Evolutionary conservation across 2,888 invertebrate genomes (phyloP).

Genomic region (Sipunculus nudus): DNA sequence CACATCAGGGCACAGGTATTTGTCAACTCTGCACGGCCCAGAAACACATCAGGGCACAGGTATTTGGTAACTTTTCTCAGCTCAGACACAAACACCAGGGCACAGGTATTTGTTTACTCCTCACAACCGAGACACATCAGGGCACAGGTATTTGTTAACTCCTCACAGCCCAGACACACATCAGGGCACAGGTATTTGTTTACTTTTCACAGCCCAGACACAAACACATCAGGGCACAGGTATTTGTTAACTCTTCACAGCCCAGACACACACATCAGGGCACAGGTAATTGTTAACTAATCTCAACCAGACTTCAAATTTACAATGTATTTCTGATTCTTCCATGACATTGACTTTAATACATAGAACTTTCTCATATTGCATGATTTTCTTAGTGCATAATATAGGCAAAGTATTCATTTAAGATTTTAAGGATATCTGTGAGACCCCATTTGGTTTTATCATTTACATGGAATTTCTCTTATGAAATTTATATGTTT

Average conservation of each 20-base stretch:
- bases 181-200: neutral
- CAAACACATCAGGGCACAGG: constrained; percentile 20
- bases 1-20: neutral
- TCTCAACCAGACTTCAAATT: no score
- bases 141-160: constrained; percentile 12
- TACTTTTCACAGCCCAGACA: neutral
- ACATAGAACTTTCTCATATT: no score
- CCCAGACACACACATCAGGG: neutral
- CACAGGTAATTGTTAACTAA: neutral
- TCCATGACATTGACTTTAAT: no score
- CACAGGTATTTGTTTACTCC: neutral
- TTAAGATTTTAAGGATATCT: no score
- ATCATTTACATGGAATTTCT: no score
- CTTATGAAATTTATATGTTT: no score
- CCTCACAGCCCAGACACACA: neutral
- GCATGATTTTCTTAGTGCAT: no score
- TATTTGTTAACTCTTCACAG: neutral
- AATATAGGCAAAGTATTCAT: no score
- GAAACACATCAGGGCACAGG: constrained; percentile 13
- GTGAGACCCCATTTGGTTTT: no score
- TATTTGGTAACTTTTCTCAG: neutral
- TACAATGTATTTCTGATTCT: no score
- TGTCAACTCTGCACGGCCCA: no score
- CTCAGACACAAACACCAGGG: neutral
- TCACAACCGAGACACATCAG: constrained; percentile 4